Base-by-base conservation (phyloP, 2,888 invertebrate species). In the Drosophila gaucha region DNA sequence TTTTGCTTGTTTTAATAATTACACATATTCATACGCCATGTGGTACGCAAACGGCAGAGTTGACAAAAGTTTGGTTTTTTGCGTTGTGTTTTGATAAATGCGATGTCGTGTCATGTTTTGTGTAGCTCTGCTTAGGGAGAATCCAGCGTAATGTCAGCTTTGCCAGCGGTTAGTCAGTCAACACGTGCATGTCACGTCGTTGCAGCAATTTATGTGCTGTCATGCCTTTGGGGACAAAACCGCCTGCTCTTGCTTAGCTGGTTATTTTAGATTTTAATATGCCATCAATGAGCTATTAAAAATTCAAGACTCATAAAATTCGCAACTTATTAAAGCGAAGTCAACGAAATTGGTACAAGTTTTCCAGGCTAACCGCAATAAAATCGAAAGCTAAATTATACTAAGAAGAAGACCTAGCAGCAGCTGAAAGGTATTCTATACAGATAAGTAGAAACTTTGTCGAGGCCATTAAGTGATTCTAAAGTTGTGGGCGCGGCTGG, bases 391-490 rank as follows among this genome's bases (percentile, higher is more conserved):
- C 71, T 52, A 59, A 70, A 67, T 24, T 39, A 39, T 39, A 1
- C n/a, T 22, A 41, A 4, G 24, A 24, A 16, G 60, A 44, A 67
- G 67, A 63, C 66, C 58, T 38, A 18, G 20, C 6, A 14, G 31
- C 24, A 31, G n/a, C 20, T 52, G 22, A 1, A 31, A 35, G 12
- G 22, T 24, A 55, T 56, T 46, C 24, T 36, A n/a, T 9, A 18
- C 14, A 68, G 62, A 67, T 60, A 67, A 55, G 46, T 51, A 44
- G 39, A 62, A 85, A 71, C 50, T 66, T 76, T 71, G 51, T 14
- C 50, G 9, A 20, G 41, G n/a, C 76, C 58, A 80, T 74, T 78
- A 75, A 80, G 60, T 72, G 64, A 68, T 69, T 80, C 67, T 20
- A 77, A 83, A 79, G 18, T 22, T 14, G 47, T 47, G 24, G 47